These are phyloP conservation scores for Oxystoma pomonae DNA, from an alignment of 2,888 invertebrate genomes.

Conservation along the genomic window DNA sequence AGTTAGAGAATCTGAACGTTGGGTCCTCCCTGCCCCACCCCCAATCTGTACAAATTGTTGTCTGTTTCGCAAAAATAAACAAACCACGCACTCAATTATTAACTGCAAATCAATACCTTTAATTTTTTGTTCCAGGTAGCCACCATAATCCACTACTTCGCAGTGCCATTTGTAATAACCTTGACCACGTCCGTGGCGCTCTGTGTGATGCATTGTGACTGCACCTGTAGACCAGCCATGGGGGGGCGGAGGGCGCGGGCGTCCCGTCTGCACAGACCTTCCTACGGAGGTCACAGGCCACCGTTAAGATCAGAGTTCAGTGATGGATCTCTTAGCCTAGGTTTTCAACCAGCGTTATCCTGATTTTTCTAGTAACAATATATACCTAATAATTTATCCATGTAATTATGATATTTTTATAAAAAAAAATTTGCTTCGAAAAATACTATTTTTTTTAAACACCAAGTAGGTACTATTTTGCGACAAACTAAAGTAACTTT, in stretches of 20 bases:
- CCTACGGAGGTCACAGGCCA: constrained; percentile 58
- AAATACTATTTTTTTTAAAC: too few relatives aligned
- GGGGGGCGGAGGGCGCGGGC: constrained; percentile 31
- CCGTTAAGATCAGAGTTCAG: constrained; percentile 60
- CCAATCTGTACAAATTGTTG: too few relatives aligned
- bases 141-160: constrained; percentile 78
- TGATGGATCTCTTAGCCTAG: constrained; percentile 68
- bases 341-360: constrained; percentile 46
- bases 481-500: too few relatives aligned
- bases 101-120: neutral
- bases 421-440: too few relatives aligned
- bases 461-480: too few relatives aligned
- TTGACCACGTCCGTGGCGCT: constrained; percentile 79
- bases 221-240: constrained; percentile 66
- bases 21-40: too few relatives aligned
- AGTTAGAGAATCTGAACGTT: too few relatives aligned
- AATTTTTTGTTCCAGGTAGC: constrained; percentile 47
- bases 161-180: constrained; percentile 78
- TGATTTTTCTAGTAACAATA: constrained; percentile 10
- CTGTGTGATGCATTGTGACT: constrained; percentile 85
- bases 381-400: constrained; percentile 1
- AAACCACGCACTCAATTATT: neutral
- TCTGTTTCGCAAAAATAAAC: neutral
- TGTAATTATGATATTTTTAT: neutral
- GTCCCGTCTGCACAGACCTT: constrained; percentile 23